Conservation (phyloP, 2,888 invertebrate species). For the Aplocera efformata region DNA sequence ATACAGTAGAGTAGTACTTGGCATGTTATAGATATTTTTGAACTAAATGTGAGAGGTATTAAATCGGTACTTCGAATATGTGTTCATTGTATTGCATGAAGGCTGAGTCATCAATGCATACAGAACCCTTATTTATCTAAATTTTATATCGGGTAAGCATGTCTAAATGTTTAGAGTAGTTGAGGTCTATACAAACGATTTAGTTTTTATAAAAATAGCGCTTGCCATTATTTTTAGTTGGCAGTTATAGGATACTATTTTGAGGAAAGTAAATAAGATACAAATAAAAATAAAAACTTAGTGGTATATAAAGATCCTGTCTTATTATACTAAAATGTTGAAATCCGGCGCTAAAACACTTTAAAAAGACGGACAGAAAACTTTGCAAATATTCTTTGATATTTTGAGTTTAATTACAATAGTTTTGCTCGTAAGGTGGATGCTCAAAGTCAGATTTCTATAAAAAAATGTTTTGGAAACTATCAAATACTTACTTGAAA, state of each 20-base stretch:
- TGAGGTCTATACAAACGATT: conserved; percentile 7
- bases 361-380: too few relatives aligned
- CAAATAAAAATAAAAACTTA: not conserved
- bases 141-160: conserved; percentile 39
- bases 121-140: conserved; percentile 30
- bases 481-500: too few relatives aligned
- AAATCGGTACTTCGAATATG: conserved; percentile 44
- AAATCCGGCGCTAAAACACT: too few relatives aligned
- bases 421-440: too few relatives aligned
- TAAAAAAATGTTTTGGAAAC: too few relatives aligned
- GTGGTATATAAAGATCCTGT: too few relatives aligned
- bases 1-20: conserved; percentile 26
- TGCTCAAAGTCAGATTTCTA: too few relatives aligned
- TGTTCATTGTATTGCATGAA: conserved; percentile 68
- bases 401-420: too few relatives aligned
- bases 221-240: conserved; percentile 30
- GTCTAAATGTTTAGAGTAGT: conserved; percentile 49
- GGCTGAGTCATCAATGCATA: conserved; percentile 61
- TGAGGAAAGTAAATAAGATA: too few relatives aligned
- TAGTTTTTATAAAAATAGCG: conserved; percentile 18
- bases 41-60: conserved; percentile 45
- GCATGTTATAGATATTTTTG: conserved; percentile 52
- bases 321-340: too few relatives aligned
- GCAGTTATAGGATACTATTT: conserved; percentile 5
- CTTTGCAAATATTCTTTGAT: too few relatives aligned